Base-by-base conservation (phyloP, 2,888 invertebrate genomes). In the Microchrysa polita region DNA sequence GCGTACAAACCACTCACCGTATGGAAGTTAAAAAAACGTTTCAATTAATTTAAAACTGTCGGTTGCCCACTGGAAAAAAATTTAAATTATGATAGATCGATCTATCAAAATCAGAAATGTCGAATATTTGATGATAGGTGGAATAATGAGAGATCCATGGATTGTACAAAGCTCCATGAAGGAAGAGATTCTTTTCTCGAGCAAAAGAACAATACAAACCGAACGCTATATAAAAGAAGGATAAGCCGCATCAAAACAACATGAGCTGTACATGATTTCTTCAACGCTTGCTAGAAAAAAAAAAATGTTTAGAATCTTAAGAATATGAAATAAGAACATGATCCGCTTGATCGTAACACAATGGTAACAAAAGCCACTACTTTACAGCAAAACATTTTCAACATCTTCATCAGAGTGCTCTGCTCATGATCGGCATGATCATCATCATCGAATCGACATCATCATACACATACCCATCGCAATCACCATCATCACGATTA, bases 31-130 rank as follows among this genome's bases (percentile, higher is more conserved):
- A 65, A 65, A 65, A 65, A 48, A 65, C 44, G 65, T 48, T 65
- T 65, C 44, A 65, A 65, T 65, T 65, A 65, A 65, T 65, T 65
- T 48, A 65, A 65, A 65, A 65, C 65, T 44, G 65, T 65, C 42
- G 20, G 44, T 27, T 22, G 48, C 22, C 23, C n/a, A 5, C 27
- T 34, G 44, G 14, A 34, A 34, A 61, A 42, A 34, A 7, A 34
- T 2, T 34, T 22, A 48, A 65, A 65, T 65, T 44, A 69, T 55
- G 40, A 40, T 40, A 10, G 69, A 57, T 69, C 55, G 55, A 69
- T 69, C 69, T 10, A 69, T 69, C 69, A 69, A 69, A 69, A 57
- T 42, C 57, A 69, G 40, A 69, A 67, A 55, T 55, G 57, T 69
- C 69, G 69, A 69, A 69, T 55, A 40, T 69, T 57, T 22, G 57